Evolutionary conservation across 2,113 vertebrate species (phyloP).

Genomic region (Neotoma lepida): DNA sequence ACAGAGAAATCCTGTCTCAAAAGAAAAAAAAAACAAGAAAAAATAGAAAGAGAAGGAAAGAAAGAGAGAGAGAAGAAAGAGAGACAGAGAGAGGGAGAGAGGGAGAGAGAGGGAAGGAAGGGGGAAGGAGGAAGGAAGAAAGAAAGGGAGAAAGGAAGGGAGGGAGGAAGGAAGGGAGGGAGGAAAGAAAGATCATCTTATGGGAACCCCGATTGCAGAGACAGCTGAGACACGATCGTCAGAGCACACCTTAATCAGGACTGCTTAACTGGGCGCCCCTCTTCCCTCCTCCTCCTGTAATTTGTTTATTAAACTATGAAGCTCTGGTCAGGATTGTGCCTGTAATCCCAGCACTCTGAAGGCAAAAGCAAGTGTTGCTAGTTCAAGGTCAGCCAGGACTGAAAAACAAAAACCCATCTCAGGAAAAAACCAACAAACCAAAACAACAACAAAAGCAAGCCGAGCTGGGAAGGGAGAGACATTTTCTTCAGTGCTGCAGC

Average conservation of each 20-base stretch:
- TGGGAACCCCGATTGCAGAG: not conserved
- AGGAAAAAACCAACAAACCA: not conserved
- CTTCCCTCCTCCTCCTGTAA: not conserved
- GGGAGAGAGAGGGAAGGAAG: too few relatives aligned
- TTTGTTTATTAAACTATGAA: not conserved
- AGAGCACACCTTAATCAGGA: not conserved
- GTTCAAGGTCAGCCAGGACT: not conserved
- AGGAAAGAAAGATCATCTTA: not conserved
- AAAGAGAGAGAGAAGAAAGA: too few relatives aligned
- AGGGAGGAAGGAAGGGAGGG: too few relatives aligned
- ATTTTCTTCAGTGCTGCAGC: not conserved
- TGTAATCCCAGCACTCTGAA: not conserved
- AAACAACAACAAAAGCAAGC: not conserved
- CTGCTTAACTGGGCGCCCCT: not conserved
- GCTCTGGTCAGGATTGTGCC: not conserved
- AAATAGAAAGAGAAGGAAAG: too few relatives aligned
- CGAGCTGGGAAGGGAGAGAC: not conserved
- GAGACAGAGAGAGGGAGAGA: too few relatives aligned
- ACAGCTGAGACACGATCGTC: not conserved
- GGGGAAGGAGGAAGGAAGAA: not conserved
- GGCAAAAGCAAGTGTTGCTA: not conserved
- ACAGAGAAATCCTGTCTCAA: not conserved
- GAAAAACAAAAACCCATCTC: not conserved
- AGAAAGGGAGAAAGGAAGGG: too few relatives aligned
- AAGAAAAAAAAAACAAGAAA: not conserved